These are phyloP conservation scores for Lordiphosa stackelbergi DNA, from an alignment of 1,140 invertebrate genomes.

Conservation along the genomic window DNA sequence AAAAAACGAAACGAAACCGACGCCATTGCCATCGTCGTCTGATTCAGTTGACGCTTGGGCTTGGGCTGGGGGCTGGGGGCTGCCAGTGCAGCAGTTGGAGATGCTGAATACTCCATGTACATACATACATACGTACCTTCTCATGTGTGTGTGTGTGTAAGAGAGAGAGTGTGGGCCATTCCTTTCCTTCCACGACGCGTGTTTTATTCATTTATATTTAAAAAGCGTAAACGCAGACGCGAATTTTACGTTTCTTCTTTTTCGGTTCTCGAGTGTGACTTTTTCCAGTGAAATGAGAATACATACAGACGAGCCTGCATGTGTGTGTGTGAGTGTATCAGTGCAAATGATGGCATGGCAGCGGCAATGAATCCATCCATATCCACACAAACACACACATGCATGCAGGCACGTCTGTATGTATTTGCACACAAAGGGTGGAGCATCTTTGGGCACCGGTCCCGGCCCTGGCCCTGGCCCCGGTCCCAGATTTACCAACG, in stretches of 20 bases:
- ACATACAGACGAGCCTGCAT: constrained; percentile 1
- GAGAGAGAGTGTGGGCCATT: constrained; percentile 13
- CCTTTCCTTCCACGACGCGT: constrained; percentile 26
- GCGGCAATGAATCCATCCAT: constrained; percentile 13
- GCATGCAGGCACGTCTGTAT: not conserved
- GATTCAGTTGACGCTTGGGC: constrained; percentile 8
- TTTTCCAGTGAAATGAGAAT: constrained; percentile 27
- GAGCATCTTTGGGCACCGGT: too few relatives aligned
- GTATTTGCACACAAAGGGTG: too few relatives aligned
- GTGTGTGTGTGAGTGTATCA: constrained; percentile 9
- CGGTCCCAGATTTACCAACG: too few relatives aligned
- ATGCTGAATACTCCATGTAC: constrained; percentile 14
- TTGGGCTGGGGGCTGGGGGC: constrained; percentile 12
- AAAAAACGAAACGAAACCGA: constrained; percentile 33
- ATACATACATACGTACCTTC: constrained; percentile 8
- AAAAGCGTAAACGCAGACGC: constrained; percentile 65
- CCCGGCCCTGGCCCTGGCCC: too few relatives aligned
- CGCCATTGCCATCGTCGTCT: constrained; percentile 13
- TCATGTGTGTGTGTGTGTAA: constrained; percentile 9
- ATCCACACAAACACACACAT: constrained; percentile 6
- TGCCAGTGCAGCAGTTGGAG: constrained; percentile 32
- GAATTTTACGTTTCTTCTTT: constrained; percentile 38
- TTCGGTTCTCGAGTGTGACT: constrained; percentile 37
- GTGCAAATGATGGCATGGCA: constrained; percentile 17
- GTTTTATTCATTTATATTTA: constrained; percentile 60